Evolutionary conservation across 2,113 vertebrate genomes (phyloP).

Genomic region (Brachyistius frenatus): DNA sequence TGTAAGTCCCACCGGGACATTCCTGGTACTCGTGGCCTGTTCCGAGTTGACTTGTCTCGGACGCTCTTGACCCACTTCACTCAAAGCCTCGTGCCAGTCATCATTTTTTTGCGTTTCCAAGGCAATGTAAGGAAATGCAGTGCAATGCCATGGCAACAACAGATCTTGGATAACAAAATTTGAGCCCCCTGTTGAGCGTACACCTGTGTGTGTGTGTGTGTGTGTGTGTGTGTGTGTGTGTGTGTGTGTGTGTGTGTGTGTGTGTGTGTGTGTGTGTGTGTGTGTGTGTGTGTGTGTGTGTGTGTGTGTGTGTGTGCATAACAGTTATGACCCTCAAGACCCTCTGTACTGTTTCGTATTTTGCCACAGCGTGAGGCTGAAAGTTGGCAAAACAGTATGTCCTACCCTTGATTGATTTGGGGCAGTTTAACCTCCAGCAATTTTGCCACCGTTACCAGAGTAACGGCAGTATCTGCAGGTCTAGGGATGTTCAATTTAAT

Average conservation of each 20-base stretch:
- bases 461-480: no score
- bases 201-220: constrained; percentile 39
- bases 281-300: constrained; percentile 23
- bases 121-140: constrained; percentile 73
- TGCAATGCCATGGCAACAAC: constrained; percentile 77
- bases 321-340: no score
- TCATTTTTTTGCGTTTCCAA: constrained; percentile 80
- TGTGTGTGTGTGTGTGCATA: background rate
- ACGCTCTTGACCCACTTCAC: constrained; percentile 68
- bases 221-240: constrained; percentile 4
- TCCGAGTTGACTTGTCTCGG: constrained; percentile 9
- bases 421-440: no score
- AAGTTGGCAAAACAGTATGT: no score
- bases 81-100: constrained; percentile 50
- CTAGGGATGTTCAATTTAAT: no score
- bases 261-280: constrained; percentile 17
- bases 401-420: no score
- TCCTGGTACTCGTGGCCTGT: background rate
- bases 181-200: constrained; percentile 40
- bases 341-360: no score
- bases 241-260: background rate
- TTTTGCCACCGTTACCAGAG: no score
- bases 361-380: no score
- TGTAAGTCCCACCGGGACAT: background rate
- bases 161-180: constrained; percentile 47